Conservation (phyloP, 2,888 invertebrate species). For the Sympetrum striolatum region DNA sequence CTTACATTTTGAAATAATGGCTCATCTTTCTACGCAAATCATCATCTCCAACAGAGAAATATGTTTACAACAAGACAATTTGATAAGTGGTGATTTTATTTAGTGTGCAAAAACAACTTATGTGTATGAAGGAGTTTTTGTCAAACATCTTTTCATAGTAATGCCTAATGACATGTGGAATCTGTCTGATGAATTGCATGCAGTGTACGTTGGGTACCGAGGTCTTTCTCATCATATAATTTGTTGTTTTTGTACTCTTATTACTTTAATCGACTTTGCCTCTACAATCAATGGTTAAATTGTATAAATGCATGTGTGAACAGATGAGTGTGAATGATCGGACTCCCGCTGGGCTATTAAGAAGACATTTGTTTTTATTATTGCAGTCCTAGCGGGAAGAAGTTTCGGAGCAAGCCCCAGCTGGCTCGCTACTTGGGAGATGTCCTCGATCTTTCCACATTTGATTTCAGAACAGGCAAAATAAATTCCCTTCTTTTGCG, state of each 20-base stretch:
- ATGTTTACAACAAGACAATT: too few species aligned
- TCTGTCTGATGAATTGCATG: constrained; percentile 9
- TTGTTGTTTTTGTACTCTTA: background rate
- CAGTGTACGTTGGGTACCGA: background rate
- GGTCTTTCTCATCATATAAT: background rate
- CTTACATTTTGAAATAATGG: too few species aligned
- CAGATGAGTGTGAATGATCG: constrained; percentile 14
- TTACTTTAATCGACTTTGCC: background rate
- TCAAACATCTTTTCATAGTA: background rate
- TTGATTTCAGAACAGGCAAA: constrained; percentile 84
- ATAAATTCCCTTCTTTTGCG: constrained; percentile 73
- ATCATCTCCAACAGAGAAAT: too few species aligned
- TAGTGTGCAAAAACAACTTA: background rate
- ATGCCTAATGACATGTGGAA: background rate
- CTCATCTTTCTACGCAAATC: too few species aligned
- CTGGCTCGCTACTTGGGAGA: constrained; percentile 79
- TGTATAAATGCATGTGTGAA: background rate
- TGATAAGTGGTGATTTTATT: too few species aligned
- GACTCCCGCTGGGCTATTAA: constrained; percentile 38
- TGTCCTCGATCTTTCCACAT: constrained; percentile 78
- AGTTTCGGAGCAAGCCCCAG: constrained; percentile 82
- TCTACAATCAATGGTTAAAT: background rate
- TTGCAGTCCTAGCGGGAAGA: constrained; percentile 80
- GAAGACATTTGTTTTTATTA: constrained; percentile 49
- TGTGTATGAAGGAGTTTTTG: background rate